A percentile compares a stretch with the other conserved stretches of the same genome.
phyloP scores from a whole-genome alignment of 2,888 invertebrate genomes.

The Didymodactylos carnosus region DNA sequence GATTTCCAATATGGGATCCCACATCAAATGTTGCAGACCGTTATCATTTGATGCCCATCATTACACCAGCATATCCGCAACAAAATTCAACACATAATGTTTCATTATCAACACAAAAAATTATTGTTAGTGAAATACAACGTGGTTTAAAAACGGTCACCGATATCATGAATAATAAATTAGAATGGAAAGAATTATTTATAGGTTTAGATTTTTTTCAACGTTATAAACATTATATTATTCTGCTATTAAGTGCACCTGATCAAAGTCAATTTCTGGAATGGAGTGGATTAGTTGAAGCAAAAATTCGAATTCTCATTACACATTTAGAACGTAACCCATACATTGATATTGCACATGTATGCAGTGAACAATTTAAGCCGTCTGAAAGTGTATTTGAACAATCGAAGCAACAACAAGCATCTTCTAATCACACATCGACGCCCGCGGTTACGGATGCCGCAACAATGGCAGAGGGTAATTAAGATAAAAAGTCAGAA shows the following conservation, averaged over 20 bases:
- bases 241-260: neutral
- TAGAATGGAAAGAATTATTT: constrained; percentile 73
- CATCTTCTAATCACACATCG: no score
- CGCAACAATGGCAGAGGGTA: no score
- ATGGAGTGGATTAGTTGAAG: constrained; percentile 69
- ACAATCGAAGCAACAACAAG: neutral
- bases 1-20: constrained; percentile 89
- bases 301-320: constrained; percentile 76
- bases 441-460: no score
- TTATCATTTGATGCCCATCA: constrained; percentile 94
- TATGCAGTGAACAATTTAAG: constrained; percentile 68
- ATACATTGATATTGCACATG: constrained; percentile 73
- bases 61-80: constrained; percentile 96
- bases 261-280: constrained; percentile 9
- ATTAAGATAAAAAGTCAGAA: no score
- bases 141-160: constrained; percentile 25
- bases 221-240: constrained; percentile 43
- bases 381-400: constrained; percentile 10
- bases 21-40: constrained; percentile 68
- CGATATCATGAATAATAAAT: constrained; percentile 55
- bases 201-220: constrained; percentile 76
- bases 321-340: constrained; percentile 73
- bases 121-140: constrained; percentile 78
- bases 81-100: constrained; percentile 99
- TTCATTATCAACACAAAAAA: constrained; percentile 66